A percentile compares a stretch with the other conserved stretches of the same genome.
phyloP scores from a whole-genome alignment of 2,888 invertebrate species.

The Eugnorisma glareosa region DNA sequence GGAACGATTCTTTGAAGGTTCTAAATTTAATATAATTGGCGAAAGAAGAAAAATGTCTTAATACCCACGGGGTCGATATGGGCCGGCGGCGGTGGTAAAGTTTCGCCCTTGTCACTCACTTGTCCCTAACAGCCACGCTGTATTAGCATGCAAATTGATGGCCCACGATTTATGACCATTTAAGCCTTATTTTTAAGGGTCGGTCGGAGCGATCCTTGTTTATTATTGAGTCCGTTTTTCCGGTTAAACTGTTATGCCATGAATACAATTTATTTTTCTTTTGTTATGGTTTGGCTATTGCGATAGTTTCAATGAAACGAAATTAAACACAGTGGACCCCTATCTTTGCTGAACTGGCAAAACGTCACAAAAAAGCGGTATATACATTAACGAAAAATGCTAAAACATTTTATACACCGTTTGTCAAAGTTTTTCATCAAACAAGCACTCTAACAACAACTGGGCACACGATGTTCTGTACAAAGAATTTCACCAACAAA shows the following conservation, averaged over 20 bases:
- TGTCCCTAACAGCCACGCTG: constrained; percentile 77
- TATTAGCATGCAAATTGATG: constrained; percentile 88
- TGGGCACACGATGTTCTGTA: constrained; percentile 29
- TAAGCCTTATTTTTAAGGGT: constrained; percentile 54
- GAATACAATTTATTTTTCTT: constrained; percentile 17
- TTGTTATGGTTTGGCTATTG: not conserved
- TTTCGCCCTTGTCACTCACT: constrained; percentile 85
- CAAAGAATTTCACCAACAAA: constrained; percentile 62
- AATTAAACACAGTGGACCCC: not conserved
- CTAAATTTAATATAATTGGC: constrained; percentile 82
- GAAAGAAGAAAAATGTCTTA: constrained; percentile 83
- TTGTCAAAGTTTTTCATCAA: constrained; percentile 30
- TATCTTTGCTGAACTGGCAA: not conserved
- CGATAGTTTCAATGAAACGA: not conserved
- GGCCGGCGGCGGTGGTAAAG: constrained; percentile 73
- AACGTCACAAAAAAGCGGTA: not conserved
- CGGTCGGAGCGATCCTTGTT: constrained; percentile 22
- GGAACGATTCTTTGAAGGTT: constrained; percentile 73
- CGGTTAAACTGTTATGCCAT: constrained; percentile 7
- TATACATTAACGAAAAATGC: not conserved
- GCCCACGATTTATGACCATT: constrained; percentile 75
- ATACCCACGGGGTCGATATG: constrained; percentile 79
- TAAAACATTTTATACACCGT: constrained; percentile 14
- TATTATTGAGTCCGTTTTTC: constrained; percentile 33
- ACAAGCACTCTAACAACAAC: constrained; percentile 29